Evolutionary conservation across 1,140 invertebrate species (phyloP).

Genomic region (Paralvinella palmiformis): DNA sequence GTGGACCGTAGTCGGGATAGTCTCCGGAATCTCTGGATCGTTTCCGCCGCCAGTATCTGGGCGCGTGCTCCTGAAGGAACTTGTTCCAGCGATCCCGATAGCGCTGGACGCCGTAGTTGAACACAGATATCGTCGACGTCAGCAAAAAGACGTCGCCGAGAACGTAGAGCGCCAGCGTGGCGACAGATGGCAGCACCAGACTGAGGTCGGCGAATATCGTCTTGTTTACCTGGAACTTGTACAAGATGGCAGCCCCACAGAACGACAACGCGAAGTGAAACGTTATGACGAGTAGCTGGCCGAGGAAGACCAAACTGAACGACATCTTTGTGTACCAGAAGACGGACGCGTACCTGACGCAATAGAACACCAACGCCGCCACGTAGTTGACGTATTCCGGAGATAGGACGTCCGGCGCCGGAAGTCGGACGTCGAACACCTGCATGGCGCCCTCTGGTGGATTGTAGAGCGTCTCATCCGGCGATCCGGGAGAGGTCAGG

Average conservation of each 20-base stretch:
- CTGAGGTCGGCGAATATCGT: conserved; percentile 21
- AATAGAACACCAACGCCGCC: conserved; percentile 29
- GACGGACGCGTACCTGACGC: conserved; percentile 32
- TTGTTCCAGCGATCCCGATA: conserved; percentile 33
- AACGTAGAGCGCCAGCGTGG: conserved; percentile 27
- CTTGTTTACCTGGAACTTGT: conserved; percentile 30
- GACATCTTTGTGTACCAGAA: conserved; percentile 41
- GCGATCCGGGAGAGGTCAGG: no score
- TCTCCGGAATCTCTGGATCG: conserved; percentile 25
- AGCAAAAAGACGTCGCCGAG: conserved; percentile 27
- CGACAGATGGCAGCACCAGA: conserved; percentile 21
- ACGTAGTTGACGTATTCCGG: conserved; percentile 34
- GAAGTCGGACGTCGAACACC: no score
- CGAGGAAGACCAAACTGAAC: conserved; percentile 30
- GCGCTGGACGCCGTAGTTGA: conserved; percentile 34
- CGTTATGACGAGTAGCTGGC: conserved; percentile 30
- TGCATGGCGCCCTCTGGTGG: no score
- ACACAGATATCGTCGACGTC: conserved; percentile 31
- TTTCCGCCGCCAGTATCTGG: conserved; percentile 24
- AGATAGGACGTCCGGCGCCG: no score
- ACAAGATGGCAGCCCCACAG: conserved; percentile 29
- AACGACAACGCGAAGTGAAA: conserved; percentile 28
- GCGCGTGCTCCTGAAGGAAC: conserved; percentile 26
- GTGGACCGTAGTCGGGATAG: conserved; percentile 35
- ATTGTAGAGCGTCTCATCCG: no score